Base-by-base conservation (phyloP, 2,797 vertebrate genomes). In the Pseudochirops cupreus region DNA sequence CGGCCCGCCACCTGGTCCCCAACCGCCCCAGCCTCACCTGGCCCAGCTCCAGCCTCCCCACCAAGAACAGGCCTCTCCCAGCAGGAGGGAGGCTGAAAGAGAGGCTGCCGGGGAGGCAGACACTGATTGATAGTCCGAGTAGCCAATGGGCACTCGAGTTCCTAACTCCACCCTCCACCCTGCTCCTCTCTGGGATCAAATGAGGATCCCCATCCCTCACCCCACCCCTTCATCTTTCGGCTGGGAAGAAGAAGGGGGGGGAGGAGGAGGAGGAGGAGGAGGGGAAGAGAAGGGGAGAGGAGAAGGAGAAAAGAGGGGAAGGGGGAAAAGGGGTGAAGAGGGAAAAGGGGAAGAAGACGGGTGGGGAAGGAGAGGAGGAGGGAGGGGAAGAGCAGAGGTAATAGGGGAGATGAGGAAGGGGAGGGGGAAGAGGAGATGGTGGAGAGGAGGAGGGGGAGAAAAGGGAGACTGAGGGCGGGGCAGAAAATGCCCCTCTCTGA, bases 381-480 rank as follows among this genome's bases (percentile, higher is more conserved):
- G 13, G 90, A 21, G 54, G 54, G 46, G 1, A 26, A 4, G 21
- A 26, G 21, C 3, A 26, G 21, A 6, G 18, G 21, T 2, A 21
- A 4, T 4, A 4, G 5, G 18, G 55, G 14, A 16, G 2, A 21
- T 4, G 52, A 52, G 4, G 14, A 12, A 5, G 18, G 56, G 7
- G 33, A 14, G 0, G n/a, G 24, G 74, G 13, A 1, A 4, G 5
- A 2, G 55, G 14, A 16, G 2, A 21, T 4, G 56, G 56, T 3
- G 56, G 55, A 52, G 52, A 52, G 4, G 14, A 12, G 7, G 33
- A 14, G 0, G n/a, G 24, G 74, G 13, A 1, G 33, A 28, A 4
- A 5, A 24, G 33, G 0, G n/a, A 4, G 14, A 0, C 4, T 4
- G 74, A 1, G 7, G 21, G 7, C 2, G 26, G 14, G 13, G 4